Percentiles rank a stretch among this genome's conserved stretches.
Conservation (phyloP, 2,888 invertebrate species). For the Eurytoma adleriae region DNA sequence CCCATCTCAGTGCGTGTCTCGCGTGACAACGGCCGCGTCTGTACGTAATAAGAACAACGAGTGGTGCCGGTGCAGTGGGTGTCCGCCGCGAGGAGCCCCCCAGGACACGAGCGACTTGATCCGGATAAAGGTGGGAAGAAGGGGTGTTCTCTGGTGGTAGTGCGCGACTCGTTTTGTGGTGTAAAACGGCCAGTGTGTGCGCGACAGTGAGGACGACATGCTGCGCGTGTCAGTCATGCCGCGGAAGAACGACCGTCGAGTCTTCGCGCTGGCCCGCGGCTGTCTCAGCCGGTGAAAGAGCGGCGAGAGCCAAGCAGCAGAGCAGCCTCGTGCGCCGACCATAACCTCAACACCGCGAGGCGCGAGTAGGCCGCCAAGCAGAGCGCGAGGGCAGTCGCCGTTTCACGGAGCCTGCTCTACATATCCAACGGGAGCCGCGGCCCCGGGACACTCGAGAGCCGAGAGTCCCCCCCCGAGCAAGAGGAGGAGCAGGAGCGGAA, state of each 20-base stretch:
- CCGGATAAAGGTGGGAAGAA: neutral
- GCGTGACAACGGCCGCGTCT: neutral
- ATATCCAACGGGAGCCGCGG: neutral
- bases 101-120: too few relatives aligned
- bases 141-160: neutral
- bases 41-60: neutral
- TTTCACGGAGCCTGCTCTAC: neutral
- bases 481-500: neutral
- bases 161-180: neutral
- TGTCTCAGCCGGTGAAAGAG: conserved; percentile 52
- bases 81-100: too few relatives aligned
- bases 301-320: neutral
- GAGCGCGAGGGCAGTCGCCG: neutral
- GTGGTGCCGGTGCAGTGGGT: neutral
- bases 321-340: neutral
- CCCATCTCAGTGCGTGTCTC: too few relatives aligned
- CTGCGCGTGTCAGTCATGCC: conserved; percentile 50
- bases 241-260: conserved; percentile 53
- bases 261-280: conserved; percentile 52
- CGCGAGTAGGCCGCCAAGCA: neutral
- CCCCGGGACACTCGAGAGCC: neutral
- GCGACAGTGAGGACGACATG: conserved; percentile 43
- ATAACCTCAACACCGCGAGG: neutral
- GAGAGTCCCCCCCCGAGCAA: neutral
- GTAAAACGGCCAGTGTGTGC: neutral